Base-by-base conservation (phyloP, 2,888 invertebrate genomes). In the Pycnomerus fuliginosus region DNA sequence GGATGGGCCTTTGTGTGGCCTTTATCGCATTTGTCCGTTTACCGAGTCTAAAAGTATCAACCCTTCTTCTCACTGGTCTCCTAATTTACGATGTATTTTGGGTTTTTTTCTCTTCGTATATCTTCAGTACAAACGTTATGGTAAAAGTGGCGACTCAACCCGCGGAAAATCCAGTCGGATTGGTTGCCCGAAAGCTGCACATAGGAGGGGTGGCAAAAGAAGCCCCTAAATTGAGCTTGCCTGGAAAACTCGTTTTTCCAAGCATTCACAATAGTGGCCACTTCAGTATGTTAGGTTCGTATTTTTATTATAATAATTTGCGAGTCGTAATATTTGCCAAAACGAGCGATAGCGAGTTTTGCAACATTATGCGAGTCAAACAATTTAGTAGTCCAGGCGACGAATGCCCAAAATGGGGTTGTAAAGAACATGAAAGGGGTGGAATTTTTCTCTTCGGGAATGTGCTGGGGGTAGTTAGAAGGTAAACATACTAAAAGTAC, bases 61-160 rank as follows among this genome's bases (percentile, higher is more conserved):
- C 96, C 12, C 76, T 97, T 48, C 80, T 97, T 56, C 81, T 97
- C 60, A 93, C 95, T 30, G 97, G 97, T 16, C 78, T 96, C 56
- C 82, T 96, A 48, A 86, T 93, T 42, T 97, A 97, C 72, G 97
- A 97, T 74, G 96, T 97, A 24, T 97, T 97, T 76, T 97, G 97
- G 96, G 96, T 97, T 35, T 97, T 97, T 77, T 97, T 96, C 77
- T 96, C 96, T 2, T 95, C 95, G 0, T 96, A 96, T 72, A 93
- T 97, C 69, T 97, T 97, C 78, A 96, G 93, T 75, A 91, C 97
- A 64, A 97, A 97, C 69, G 97, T 97, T 56, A 97, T 97, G 97
- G 96, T 97, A 54, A 96, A 95, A 76, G 88, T 86, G 53, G 86
- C 87, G 41, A 87, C 85, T 40, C 75, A 91, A 64, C 90, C 91